These are phyloP conservation scores for Austrolebias charrua DNA, from an alignment of 2,797 vertebrate genomes.

Conservation along the genomic window DNA sequence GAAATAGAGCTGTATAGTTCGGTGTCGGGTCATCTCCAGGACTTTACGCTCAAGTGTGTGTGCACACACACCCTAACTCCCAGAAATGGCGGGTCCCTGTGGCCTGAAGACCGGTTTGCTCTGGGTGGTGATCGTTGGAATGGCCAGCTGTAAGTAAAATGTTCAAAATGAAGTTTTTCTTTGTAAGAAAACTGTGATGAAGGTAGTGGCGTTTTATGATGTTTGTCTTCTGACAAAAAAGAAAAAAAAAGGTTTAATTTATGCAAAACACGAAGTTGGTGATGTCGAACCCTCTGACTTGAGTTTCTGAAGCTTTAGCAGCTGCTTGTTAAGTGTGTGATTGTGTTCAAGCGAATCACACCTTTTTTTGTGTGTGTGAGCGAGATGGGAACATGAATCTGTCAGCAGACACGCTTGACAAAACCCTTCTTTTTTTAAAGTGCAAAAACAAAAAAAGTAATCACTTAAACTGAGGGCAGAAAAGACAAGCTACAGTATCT, in stretches of 20 bases:
- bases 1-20: slow-evolving; percentile 14
- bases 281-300: slow-evolving; percentile 14
- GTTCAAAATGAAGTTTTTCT: not conserved
- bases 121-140: slow-evolving; percentile 70
- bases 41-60: slow-evolving; percentile 79
- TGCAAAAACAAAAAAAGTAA: slow-evolving; percentile 36
- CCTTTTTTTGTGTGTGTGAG: slow-evolving; percentile 2
- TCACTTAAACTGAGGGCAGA: slow-evolving; percentile 55
- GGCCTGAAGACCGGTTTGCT: slow-evolving; percentile 81
- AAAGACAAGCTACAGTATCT: slow-evolving; percentile 40
- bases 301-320: slow-evolving; percentile 26
- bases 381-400: slow-evolving; percentile 37
- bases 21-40: slow-evolving; percentile 71
- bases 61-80: slow-evolving; percentile 67
- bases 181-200: not conserved
- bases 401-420: slow-evolving; percentile 28
- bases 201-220: slow-evolving; percentile 3
- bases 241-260: slow-evolving; percentile 14
- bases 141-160: slow-evolving; percentile 72
- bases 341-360: slow-evolving; percentile 26
- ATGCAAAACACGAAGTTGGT: slow-evolving; percentile 8
- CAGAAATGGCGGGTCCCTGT: slow-evolving; percentile 85
- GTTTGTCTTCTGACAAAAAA: slow-evolving; percentile 9
- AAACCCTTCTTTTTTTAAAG: slow-evolving; percentile 7
- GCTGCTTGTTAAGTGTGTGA: slow-evolving; percentile 26